These are phyloP conservation scores for Meteorus cinctellus DNA, from an alignment of 2,888 invertebrate genomes.

Conservation along the genomic window DNA sequence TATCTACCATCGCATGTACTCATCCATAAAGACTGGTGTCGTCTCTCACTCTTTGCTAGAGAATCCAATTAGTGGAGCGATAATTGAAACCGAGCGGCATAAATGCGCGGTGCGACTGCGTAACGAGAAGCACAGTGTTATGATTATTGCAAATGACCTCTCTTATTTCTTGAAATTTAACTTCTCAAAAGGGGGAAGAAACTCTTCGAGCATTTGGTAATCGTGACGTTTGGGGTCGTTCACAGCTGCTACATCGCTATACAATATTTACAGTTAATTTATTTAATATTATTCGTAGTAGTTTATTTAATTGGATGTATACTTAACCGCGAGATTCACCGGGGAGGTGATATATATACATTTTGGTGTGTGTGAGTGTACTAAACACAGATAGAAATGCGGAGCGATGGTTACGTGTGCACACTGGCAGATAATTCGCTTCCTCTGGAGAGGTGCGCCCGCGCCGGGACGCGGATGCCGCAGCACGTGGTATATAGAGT, in stretches of 20 bases:
- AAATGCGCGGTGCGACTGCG: neutral
- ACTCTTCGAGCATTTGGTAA: slow-evolving; percentile 2
- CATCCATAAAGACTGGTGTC: slow-evolving; percentile 17
- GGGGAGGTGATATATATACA: neutral
- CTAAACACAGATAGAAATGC: slow-evolving; percentile 9
- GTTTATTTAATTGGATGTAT: slow-evolving; percentile 2
- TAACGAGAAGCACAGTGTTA: slow-evolving; percentile 23
- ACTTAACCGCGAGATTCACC: neutral
- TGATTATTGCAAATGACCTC: slow-evolving; percentile 31
- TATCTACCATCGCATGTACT: slow-evolving; percentile 16
- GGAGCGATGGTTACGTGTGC: slow-evolving; percentile 36
- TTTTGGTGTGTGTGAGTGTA: neutral
- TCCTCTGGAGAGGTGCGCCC: slow-evolving; percentile 19
- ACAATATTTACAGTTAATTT: slow-evolving; percentile 21
- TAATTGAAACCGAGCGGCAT: slow-evolving; percentile 38
- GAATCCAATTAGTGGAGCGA: slow-evolving; percentile 34
- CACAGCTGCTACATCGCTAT: neutral
- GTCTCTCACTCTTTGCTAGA: neutral
- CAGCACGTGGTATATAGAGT: neutral
- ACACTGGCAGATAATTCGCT: slow-evolving; percentile 35
- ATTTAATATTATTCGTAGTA: neutral
- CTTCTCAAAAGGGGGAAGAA: neutral
- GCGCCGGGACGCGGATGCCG: slow-evolving; percentile 13
- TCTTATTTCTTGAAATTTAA: slow-evolving; percentile 27
- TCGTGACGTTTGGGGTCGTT: neutral